A percentile compares a stretch with the other conserved stretches of the same genome.
Conservation (phyloP, 2,888 invertebrate genomes). For the Rhamphomyia laevipes region DNA sequence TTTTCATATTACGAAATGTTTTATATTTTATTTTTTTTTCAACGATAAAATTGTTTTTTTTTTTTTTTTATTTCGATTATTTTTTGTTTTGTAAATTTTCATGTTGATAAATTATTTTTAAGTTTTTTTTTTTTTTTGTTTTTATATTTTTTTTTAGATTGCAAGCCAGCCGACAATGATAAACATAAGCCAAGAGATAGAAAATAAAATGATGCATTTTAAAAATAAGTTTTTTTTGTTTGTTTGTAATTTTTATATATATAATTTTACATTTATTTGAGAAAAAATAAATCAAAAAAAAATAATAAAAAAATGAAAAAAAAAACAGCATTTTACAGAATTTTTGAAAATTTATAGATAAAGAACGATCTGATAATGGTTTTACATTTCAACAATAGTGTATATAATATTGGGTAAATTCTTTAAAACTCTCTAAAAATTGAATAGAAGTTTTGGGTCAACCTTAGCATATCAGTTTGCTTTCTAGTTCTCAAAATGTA, state of each 20-base stretch:
- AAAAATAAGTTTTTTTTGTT: background rate
- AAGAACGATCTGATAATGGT: no score
- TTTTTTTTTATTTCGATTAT: background rate
- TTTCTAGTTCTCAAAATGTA: no score
- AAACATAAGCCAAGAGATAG: background rate
- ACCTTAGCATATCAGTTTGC: no score
- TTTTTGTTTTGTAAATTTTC: background rate
- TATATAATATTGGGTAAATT: no score
- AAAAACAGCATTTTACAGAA: background rate
- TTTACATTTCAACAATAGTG: no score
- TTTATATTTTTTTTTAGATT: background rate
- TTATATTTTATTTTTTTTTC: background rate
- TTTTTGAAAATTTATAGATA: no score
- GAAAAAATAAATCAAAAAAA: background rate
- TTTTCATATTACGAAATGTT: background rate
- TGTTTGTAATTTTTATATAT: background rate
- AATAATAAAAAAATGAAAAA: background rate
- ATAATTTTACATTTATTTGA: background rate
- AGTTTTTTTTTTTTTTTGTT: no score
- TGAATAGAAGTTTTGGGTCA: no score
- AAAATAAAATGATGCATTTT: background rate
- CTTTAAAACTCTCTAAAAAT: no score
- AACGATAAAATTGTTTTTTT: background rate
- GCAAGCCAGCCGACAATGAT: constrained; percentile 1
- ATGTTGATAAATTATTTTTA: background rate